These are phyloP conservation scores for Apogon talboti DNA, from an alignment of 2,797 vertebrate genomes.

Conservation along the genomic window DNA sequence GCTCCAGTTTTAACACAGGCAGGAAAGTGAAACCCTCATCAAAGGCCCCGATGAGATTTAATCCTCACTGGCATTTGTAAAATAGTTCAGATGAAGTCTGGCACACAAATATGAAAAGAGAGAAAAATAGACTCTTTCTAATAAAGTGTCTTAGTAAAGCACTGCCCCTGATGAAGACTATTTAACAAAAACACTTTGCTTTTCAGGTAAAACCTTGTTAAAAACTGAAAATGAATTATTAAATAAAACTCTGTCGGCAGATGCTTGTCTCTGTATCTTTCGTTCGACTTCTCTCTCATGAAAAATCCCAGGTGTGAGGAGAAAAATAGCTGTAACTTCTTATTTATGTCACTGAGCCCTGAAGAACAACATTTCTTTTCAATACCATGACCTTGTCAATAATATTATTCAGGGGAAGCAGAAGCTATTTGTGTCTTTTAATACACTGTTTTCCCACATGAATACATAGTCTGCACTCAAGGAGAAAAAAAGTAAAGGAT, in stretches of 20 bases:
- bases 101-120: neutral
- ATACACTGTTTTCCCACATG: neutral
- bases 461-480: neutral
- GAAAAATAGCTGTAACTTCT: constrained; percentile 54
- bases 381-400: constrained; percentile 43
- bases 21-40: constrained; percentile 69
- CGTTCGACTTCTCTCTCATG: constrained; percentile 29
- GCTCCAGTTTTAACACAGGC: constrained; percentile 56
- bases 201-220: constrained; percentile 2
- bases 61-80: constrained; percentile 46
- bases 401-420: constrained; percentile 29
- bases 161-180: constrained; percentile 8
- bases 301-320: constrained; percentile 42
- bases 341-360: constrained; percentile 63
- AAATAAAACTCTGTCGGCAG: constrained; percentile 17
- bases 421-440: constrained; percentile 3
- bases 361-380: constrained; percentile 48
- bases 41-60: constrained; percentile 62
- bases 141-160: neutral
- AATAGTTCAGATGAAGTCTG: neutral
- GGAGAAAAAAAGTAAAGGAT: too few relatives aligned
- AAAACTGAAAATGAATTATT: constrained; percentile 16
- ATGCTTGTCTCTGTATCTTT: constrained; percentile 39
- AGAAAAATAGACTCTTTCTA: neutral
- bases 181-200: constrained; percentile 10